Percentiles rank a stretch among this genome's conserved stretches.
Evolutionary conservation across 2,888 invertebrate species (phyloP).

Genomic region (Drymonia ruficornis): DNA sequence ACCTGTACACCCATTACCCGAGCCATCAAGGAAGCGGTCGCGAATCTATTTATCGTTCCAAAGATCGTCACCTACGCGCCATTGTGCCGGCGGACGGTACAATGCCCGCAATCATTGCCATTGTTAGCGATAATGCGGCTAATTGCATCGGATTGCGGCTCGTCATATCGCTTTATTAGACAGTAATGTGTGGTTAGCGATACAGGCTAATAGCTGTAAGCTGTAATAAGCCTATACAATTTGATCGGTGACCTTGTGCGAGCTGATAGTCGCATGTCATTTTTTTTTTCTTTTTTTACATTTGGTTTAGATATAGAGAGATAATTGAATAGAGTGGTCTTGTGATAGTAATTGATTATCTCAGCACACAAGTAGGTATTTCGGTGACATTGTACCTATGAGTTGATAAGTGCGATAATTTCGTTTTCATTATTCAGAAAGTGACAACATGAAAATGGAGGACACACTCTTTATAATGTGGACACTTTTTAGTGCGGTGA

Average conservation of each 20-base stretch:
- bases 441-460: too few relatives aligned
- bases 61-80: constrained; percentile 48
- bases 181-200: constrained; percentile 13
- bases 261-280: not conserved
- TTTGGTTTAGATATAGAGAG: too few relatives aligned
- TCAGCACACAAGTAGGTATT: too few relatives aligned
- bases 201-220: constrained; percentile 23
- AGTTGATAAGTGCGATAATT: too few relatives aligned
- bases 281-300: not conserved
- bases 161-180: constrained; percentile 30
- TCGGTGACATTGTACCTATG: too few relatives aligned
- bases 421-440: too few relatives aligned
- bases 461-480: too few relatives aligned
- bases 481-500: too few relatives aligned
- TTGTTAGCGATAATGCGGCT: constrained; percentile 42
- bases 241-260: not conserved
- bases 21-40: constrained; percentile 47
- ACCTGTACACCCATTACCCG: constrained; percentile 26
- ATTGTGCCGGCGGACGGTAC: constrained; percentile 47
- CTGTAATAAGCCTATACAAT: not conserved
- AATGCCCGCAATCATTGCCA: constrained; percentile 46
- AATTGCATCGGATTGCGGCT: constrained; percentile 43
- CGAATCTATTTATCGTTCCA: constrained; percentile 30
- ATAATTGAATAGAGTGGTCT: too few relatives aligned
- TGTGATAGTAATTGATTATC: too few relatives aligned